Base-by-base conservation (phyloP, 2,797 vertebrate genomes). In the Pangasius macronema region DNA sequence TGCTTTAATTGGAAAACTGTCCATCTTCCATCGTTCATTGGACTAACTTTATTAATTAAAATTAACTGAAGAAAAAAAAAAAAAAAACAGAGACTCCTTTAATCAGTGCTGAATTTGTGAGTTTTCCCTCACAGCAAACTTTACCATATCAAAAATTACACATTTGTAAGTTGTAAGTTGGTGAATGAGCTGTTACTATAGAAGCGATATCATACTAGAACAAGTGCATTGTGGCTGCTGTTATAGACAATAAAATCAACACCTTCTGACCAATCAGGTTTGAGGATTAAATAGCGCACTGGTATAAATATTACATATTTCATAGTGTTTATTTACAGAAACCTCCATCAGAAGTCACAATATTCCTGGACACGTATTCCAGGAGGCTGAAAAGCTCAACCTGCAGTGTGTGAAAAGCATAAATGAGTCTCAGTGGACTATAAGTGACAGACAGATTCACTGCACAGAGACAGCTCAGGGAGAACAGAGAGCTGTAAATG, bases 391-490 rank as follows among this genome's bases (percentile, higher is more conserved):
- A n/a, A 51, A 55, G 42, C 42, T 75, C 72, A 46, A 75, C 24
- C n/a, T 53, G 18, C n/a, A 55, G 75, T 33, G 49, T 77, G 8
- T 55, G n/a, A 77, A 33, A 77, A 77, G 76, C 75, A 18, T 30
- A 57, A 57, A 57, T 11, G 51, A 77, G 75, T 20, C 27, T 53
- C 51, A 11, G 49, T 77, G 51, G 76, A 36, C 51, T 36, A 36
- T 36, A 57, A 36, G 16, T 79, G 76, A 57, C 51, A 22, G 51
- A 57, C 53, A 13, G 53, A 33, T 79, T 79, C 76, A 79, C 76
- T 57, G 76, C 76, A 57, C 53, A 20, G n/a, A 53, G 75, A 30
- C 49, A 77, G n/a, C 75, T 77, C n/a, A 9, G 75, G 36, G 76
- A 33, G 76, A 57, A 20, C n/a, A 79, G 9, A 36, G 13, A 36